Evolutionary conservation across 1,140 invertebrate species (phyloP).

Genomic region (Centruroides vittatus): DNA sequence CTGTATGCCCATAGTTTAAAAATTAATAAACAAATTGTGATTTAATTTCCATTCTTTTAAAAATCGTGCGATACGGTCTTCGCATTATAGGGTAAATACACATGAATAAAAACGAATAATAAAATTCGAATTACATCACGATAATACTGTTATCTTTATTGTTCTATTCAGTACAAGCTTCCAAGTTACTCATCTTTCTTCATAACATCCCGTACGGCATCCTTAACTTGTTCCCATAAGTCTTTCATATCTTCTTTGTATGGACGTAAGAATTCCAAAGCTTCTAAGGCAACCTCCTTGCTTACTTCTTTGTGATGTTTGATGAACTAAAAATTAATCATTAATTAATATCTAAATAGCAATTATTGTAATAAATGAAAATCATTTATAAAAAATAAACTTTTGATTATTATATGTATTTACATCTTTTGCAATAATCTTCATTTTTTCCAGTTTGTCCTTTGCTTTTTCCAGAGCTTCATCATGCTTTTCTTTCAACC

Average conservation of each 20-base stretch:
- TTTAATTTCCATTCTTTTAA: too few relatives aligned
- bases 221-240: conserved; percentile 10
- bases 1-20: too few relatives aligned
- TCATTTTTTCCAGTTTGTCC: conserved; percentile 9
- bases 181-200: not conserved
- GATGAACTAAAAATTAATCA: conserved; percentile 3
- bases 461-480: conserved; percentile 1
- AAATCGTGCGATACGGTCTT: too few relatives aligned
- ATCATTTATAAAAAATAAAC: too few relatives aligned
- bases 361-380: too few relatives aligned
- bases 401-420: not conserved
- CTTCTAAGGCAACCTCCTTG: conserved; percentile 12
- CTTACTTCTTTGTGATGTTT: conserved; percentile 11
- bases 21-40: too few relatives aligned
- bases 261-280: conserved; percentile 9
- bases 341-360: too few relatives aligned
- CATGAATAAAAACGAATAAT: too few relatives aligned
- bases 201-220: conserved; percentile 8
- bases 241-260: conserved; percentile 13
- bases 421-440: conserved; percentile 9
- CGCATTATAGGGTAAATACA: too few relatives aligned
- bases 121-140: too few relatives aligned
- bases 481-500: conserved; percentile 1
- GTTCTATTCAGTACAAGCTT: too few relatives aligned
- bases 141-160: too few relatives aligned